Base-by-base conservation (phyloP, 2,113 vertebrate species). In the Myxocyprinus asiaticus region DNA sequence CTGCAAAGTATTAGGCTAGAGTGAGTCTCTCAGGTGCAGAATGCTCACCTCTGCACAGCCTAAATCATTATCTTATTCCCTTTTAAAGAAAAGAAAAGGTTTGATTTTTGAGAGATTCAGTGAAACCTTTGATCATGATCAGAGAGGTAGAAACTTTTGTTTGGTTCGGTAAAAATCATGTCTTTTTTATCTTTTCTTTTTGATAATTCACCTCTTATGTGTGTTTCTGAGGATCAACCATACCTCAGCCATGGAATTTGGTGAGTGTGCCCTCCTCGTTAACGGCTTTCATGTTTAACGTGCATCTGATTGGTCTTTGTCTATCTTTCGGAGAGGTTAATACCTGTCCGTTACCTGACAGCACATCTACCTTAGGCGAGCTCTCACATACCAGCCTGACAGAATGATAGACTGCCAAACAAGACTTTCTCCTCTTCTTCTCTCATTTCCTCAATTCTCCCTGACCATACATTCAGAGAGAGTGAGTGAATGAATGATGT, bases 261-360 rank as follows among this genome's bases (percentile, higher is more conserved):
- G 22, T 33, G 22, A 33, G 51, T 61, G 65, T 64, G 78, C 48
- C 81, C 71, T 72, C 77, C 87, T 71, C 85, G 84, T 69, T 67
- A 78, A 68, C 76, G 58, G 75, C 80, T 82, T 51, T 81, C 51
- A 33, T 81, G 62, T 84, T 81, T 79, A 84, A 84, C 83, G 67
- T 67, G 62, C 75, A 79, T 92, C 86, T 85, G 84, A 82, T 86
- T 62, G 70, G 84, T 87, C 87, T 89, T 90, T 88, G 85, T 88
- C 88, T 88, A 82, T 87, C 88, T 90, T 89, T 90, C 71, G 22
- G 33, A 77, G 88, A 91, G 90, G 91, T 91, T 89, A 90, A 90
- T 90, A 90, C 83, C 82, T 87, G 88, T 90, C 90, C 86, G 85
- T 82, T 90, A 90, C 90, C 91, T 94, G 91, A 93, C 93, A 93